Evolutionary conservation across 2,888 invertebrate species (phyloP), one percentile per base, ranked within the genome.

Genomic region (Eupeodes luniger): DNA sequence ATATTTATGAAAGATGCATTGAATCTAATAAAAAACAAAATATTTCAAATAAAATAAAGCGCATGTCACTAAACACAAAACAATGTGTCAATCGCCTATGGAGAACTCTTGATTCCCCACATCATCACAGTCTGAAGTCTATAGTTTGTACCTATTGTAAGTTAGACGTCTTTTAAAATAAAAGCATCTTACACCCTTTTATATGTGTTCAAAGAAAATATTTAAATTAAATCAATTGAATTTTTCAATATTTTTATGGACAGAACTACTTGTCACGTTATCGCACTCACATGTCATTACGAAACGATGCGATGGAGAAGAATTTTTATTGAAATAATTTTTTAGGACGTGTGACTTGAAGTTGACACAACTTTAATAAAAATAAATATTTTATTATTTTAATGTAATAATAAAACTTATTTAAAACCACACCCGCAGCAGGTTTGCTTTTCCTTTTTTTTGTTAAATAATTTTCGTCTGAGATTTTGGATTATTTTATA

Each of bases 211-310:
- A 27, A 27, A 27, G 3, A 27, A 27, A 3, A 27, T 27, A 27
- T 27, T 27, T 27, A 27, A 3, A 27, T 27, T 19, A 19, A 57
- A 27, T 64, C 2, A 44, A 40, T 44, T 5, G 12, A 19, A 49
- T 36, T n/a, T 51, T 16, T 3, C 11, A 2, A 34, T 27, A 66
- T 27, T 27, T 27, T 27, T 34, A 59, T 34, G 27, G 44, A 16
- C 5, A 40, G 27, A 47, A 72, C 57, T 44, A 59, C 57, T 59
- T 72, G 59, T 57, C 59, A 59, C 27, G 40, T 40, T 40, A 40
- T 40, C 40, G 5, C 5, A 72, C 72, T 72, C 72, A 72, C 72
- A 59, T 72, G 72, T 47, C 72, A 72, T 72, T 57, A 59, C 34
- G n/a, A 47, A 72, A 59, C 27, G 40, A 57, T 72, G 47, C 27